Base-by-base conservation (phyloP, 2,888 invertebrate genomes). In the Taenaris catops region DNA sequence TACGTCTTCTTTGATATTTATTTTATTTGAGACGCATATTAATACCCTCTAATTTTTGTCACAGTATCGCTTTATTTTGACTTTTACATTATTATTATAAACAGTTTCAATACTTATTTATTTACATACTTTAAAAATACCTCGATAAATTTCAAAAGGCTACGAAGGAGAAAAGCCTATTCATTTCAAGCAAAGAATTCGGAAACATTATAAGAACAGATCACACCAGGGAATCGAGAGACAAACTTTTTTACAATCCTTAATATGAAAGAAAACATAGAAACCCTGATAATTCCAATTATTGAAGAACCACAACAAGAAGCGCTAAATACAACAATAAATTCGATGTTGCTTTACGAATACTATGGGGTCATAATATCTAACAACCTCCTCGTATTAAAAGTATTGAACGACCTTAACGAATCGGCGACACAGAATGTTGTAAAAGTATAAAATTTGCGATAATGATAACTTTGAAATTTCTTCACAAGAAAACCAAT, bases 51-150 rank as follows among this genome's bases (percentile, higher is more conserved):
- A 86, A 80, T 72, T 62, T 80, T 86, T 84, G 69, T 86, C 86
- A 86, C 86, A 86, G 86, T 81, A 63, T 76, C 76, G 86, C 86
- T 86, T 86, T 78, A 83, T 81, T 81, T 83, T 86, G 86, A 86
- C 86, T 81, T 63, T 79, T 62, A 75, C 57, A 61, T 71, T 78
- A 75, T 66, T 70, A 75, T 66, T 70, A 79, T 73, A 68, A 79
- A 80, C 72, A 75, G 55, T 72, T 71, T 71, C 63, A 72, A 66
- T 79, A 79, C 63, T 70, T 80, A 83, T 70, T 71, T 75, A 79
- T 71, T 72, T 75, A 79, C 70, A 75, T 55, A n/a, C n/a, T n/a
- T 61, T 62, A 60, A 65, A 63, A 57, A 58, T 58, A 60, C 62
- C 58, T 67, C 56, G 56, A 58, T 57, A 62, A 53, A 56, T 50